Evolutionary conservation across 1,140 invertebrate genomes (phyloP).

Genomic region (Ceratina calcarata): DNA sequence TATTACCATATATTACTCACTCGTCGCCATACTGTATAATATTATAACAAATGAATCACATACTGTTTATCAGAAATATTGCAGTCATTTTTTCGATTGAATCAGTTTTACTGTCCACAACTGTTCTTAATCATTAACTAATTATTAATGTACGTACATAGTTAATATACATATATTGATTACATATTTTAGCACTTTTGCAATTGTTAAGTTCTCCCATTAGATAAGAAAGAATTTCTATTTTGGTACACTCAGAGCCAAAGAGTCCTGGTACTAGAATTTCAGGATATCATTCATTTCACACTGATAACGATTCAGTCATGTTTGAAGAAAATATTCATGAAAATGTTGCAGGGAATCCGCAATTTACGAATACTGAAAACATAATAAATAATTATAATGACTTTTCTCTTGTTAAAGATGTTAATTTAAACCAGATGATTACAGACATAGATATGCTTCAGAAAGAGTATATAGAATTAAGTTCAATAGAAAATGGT

Average conservation of each 20-base stretch:
- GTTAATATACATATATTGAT: too few species aligned
- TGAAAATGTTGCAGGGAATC: not conserved
- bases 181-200: too few species aligned
- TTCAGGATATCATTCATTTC: conserved; percentile 30
- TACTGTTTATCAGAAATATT: too few species aligned
- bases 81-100: too few species aligned
- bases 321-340: not conserved
- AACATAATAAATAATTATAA: not conserved
- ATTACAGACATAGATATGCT: not conserved
- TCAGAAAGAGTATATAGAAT: not conserved
- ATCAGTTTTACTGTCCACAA: too few species aligned
- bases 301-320: conserved; percentile 10
- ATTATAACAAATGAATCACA: too few species aligned
- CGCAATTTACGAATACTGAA: too few species aligned
- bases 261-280: conserved; percentile 32
- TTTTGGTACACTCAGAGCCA: conserved; percentile 26
- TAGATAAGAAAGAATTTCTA: conserved; percentile 28
- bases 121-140: too few species aligned
- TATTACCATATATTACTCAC: too few species aligned
- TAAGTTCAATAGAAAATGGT: not conserved
- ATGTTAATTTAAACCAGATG: not conserved
- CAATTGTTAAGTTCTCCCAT: too few species aligned
- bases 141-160: too few species aligned
- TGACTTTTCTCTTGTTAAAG: not conserved
- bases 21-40: too few species aligned